A percentile compares a stretch with the other conserved stretches of the same genome.
These are phyloP conservation scores for Maccullochella peelii DNA, from an alignment of 2,113 vertebrate species.

Conservation along the genomic window DNA sequence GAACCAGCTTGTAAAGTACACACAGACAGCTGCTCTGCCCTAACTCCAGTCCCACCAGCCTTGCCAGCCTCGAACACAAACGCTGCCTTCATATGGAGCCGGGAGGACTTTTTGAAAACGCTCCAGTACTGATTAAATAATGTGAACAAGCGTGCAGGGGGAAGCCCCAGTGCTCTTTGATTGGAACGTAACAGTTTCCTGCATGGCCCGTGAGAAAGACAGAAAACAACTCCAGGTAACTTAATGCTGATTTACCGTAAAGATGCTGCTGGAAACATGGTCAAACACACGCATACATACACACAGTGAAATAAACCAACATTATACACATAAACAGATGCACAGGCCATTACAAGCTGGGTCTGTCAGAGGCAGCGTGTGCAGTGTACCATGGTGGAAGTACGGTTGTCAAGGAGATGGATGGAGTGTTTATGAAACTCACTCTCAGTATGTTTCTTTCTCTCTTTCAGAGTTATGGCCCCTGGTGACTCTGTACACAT, in stretches of 20 bases:
- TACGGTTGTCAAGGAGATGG: conserved; percentile 69
- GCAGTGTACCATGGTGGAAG: conserved; percentile 37
- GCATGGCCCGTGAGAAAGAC: background rate
- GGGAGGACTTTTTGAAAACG: conserved; percentile 20
- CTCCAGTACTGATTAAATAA: conserved; percentile 51
- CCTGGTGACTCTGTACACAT: conserved; percentile 18
- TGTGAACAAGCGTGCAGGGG: conserved; percentile 12
- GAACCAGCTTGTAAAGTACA: conserved; percentile 79
- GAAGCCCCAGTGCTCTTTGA: conserved; percentile 19
- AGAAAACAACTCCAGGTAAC: conserved; percentile 34
- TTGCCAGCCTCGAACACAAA: conserved; percentile 46
- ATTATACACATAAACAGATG: conserved; percentile 34
- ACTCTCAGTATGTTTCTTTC: conserved; percentile 39
- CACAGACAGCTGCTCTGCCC: conserved; percentile 79
- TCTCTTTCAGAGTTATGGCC: conserved; percentile 41
- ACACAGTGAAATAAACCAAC: conserved; percentile 18
- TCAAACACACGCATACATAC: background rate
- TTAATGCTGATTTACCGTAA: background rate
- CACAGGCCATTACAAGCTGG: conserved; percentile 24
- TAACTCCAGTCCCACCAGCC: conserved; percentile 67
- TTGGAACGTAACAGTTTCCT: background rate
- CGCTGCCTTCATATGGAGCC: conserved; percentile 34
- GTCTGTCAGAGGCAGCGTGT: conserved; percentile 27
- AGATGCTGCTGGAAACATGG: background rate
- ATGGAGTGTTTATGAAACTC: conserved; percentile 71